Percentiles rank a stretch among this genome's conserved stretches.
phyloP scores from a whole-genome alignment of 2,888 invertebrate species.

The Ophioninae sp. region DNA sequence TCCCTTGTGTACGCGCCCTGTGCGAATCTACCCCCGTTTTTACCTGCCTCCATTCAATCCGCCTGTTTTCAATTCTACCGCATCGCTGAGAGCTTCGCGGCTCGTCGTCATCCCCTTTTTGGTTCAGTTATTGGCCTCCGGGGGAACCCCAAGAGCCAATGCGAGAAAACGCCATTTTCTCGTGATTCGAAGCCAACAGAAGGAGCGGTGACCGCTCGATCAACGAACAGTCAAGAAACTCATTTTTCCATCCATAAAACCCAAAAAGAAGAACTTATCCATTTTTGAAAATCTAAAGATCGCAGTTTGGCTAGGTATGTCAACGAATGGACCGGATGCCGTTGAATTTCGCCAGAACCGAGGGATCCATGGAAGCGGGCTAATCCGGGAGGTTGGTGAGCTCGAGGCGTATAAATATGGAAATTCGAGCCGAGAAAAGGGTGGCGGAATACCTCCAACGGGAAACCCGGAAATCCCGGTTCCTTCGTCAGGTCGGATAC shows the following conservation, averaged over 20 bases:
- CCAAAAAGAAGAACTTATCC: no score
- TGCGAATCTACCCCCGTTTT: conserved; percentile 48
- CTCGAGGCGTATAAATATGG: conserved; percentile 68
- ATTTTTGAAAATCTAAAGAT: neutral
- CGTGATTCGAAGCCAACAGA: no score
- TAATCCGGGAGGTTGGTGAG: conserved; percentile 57
- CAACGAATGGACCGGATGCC: conserved; percentile 23
- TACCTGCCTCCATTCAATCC: conserved; percentile 35
- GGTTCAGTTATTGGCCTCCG: conserved; percentile 28
- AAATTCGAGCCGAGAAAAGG: conserved; percentile 63
- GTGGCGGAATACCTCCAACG: conserved; percentile 10
- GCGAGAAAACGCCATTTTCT: no score
- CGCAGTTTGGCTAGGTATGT: neutral
- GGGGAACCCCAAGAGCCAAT: neutral
- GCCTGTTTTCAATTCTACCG: conserved; percentile 63
- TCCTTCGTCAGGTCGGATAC: conserved; percentile 25
- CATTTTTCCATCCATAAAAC: no score
- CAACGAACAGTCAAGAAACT: neutral
- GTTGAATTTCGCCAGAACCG: neutral
- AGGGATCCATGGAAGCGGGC: conserved; percentile 29
- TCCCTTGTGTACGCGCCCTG: conserved; percentile 1
- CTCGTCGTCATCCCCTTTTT: neutral
- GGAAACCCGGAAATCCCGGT: conserved; percentile 42
- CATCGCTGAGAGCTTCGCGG: conserved; percentile 35
- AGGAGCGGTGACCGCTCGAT: no score